Evolutionary conservation across 2,113 vertebrate genomes (phyloP).

Genomic region (Tautogolabrus adspersus): DNA sequence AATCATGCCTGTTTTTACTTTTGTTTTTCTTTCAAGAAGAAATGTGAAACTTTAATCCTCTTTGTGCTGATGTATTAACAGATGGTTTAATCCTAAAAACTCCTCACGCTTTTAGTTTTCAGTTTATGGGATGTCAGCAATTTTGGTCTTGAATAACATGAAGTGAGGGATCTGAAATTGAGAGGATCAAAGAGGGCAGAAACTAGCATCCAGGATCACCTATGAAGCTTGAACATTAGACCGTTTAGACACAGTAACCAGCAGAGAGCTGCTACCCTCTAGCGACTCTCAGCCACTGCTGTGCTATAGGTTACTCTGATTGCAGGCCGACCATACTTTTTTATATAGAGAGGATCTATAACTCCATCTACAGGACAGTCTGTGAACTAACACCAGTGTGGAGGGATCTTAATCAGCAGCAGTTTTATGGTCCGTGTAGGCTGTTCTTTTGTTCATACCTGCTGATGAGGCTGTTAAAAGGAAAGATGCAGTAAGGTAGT

Average conservation of each 20-base stretch:
- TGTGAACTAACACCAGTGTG: constrained; percentile 6
- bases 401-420: not conserved
- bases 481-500: not conserved
- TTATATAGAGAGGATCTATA: constrained; percentile 3
- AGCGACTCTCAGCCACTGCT: constrained; percentile 35
- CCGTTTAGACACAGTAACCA: not conserved
- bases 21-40: not conserved
- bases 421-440: not conserved
- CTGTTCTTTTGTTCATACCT: not conserved
- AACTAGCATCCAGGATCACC: not conserved
- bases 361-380: constrained; percentile 63
- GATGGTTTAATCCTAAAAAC: not conserved
- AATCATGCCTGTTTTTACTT: not conserved
- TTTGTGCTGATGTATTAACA: not conserved
- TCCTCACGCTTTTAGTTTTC: not conserved
- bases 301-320: not conserved
- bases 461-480: not conserved
- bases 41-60: not conserved
- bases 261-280: constrained; percentile 68
- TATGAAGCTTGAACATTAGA: not conserved
- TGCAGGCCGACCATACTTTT: not conserved
- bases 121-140: not conserved
- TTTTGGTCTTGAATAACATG: not conserved
- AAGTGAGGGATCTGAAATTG: not conserved
- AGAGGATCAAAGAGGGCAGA: constrained; percentile 16